Percentiles rank a stretch among this genome's conserved stretches.
Evolutionary conservation across 2,888 invertebrate species (phyloP).

Genomic region (Phortica magna): DNA sequence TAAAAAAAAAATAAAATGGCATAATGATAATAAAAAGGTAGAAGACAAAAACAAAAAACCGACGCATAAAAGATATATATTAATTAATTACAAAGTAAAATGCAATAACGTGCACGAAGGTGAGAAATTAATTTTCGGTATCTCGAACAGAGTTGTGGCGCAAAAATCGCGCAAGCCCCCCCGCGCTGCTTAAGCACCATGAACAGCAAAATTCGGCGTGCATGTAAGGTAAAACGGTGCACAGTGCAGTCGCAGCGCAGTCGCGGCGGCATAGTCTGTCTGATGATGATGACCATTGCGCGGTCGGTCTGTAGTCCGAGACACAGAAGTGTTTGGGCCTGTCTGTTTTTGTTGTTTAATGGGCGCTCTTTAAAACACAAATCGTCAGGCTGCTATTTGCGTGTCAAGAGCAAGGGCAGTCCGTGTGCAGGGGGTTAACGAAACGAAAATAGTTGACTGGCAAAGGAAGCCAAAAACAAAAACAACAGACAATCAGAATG

Average conservation of each 20-base stretch:
- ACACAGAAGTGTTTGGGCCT: constrained; percentile 19
- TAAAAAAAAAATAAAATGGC: too few species aligned
- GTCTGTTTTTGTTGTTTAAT: constrained; percentile 31
- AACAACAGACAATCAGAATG: too few species aligned
- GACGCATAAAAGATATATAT: constrained; percentile 47
- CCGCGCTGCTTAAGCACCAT: too few species aligned
- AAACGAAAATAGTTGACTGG: too few species aligned
- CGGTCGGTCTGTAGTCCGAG: background rate
- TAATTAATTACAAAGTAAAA: constrained; percentile 62
- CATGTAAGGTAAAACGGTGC: too few species aligned
- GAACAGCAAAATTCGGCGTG: too few species aligned
- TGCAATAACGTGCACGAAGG: constrained; percentile 70
- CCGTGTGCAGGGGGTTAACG: too few species aligned
- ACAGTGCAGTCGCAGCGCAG: background rate
- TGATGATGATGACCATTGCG: background rate
- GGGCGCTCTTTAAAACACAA: constrained; percentile 6
- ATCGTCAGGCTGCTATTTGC: background rate
- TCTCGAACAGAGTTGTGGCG: constrained; percentile 58
- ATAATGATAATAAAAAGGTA: too few species aligned
- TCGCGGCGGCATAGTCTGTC: background rate
- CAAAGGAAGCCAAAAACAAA: too few species aligned
- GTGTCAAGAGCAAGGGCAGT: too few species aligned
- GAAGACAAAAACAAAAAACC: constrained; percentile 32
- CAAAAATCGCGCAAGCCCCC: too few species aligned
- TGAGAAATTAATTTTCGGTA: constrained; percentile 76